These are phyloP conservation scores for Tragelaphus eurycerus DNA, from an alignment of 2,797 vertebrate species.

Conservation along the genomic window DNA sequence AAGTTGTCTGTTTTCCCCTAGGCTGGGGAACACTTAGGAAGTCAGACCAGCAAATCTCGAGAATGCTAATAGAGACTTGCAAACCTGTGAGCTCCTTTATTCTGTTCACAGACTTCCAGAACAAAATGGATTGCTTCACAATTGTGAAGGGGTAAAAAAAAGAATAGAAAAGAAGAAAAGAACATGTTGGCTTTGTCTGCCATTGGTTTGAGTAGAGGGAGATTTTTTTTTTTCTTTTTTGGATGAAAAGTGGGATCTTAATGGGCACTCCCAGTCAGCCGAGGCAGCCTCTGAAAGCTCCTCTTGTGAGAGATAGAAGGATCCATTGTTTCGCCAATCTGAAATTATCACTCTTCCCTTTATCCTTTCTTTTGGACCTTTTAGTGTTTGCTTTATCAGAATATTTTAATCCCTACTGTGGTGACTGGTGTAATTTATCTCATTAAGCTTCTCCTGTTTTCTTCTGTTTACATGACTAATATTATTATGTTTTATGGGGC, in stretches of 20 bases:
- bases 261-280: rapidly evolving
- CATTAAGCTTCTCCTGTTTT: conserved; percentile 76
- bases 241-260: background rate
- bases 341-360: conserved; percentile 60
- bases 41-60: conserved; percentile 38
- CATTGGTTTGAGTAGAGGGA: background rate
- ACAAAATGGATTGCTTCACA: conserved; percentile 44
- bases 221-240: background rate
- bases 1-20: conserved; percentile 16
- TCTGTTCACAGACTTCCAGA: background rate
- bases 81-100: conserved; percentile 43
- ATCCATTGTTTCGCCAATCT: conserved; percentile 66
- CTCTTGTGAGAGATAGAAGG: conserved; percentile 51
- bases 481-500: conserved; percentile 62
- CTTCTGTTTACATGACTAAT: conserved; percentile 77
- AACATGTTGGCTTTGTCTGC: conserved; percentile 19
- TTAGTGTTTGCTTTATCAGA: conserved; percentile 68
- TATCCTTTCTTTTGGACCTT: conserved; percentile 54
- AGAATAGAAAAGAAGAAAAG: background rate
- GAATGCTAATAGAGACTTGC: conserved; percentile 44
- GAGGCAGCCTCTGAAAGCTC: background rate
- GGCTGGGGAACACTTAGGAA: conserved; percentile 41
- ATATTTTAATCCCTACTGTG: conserved; percentile 76
- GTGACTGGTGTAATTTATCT: conserved; percentile 74
- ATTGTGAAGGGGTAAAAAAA: background rate